These are phyloP conservation scores for Agelas oroides DNA, from an alignment of 37 sponge, comb jelly and placozoan genomes.

Conservation along the genomic window DNA sequence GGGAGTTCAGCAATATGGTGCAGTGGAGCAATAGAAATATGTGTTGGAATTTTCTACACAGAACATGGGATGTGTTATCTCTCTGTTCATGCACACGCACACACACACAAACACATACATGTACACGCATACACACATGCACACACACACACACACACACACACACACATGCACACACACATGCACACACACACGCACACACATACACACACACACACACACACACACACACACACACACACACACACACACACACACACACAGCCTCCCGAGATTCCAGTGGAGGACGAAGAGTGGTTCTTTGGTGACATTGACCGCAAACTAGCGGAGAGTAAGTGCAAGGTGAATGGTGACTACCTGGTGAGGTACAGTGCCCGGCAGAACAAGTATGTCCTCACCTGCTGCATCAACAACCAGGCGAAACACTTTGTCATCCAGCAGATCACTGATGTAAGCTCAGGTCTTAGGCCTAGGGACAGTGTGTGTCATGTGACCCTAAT, in stretches of 20 bases:
- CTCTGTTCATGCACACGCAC: background rate
- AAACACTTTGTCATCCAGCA: conserved; percentile 92
- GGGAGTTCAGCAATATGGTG: no score
- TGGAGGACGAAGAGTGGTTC: conserved; percentile 91
- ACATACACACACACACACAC: conserved; percentile 7
- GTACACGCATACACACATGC: conserved; percentile 17
- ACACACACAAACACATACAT: conserved; percentile 21
- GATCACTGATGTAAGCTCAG: conserved; percentile 57
- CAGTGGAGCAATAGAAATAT: no score
- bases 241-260: background rate
- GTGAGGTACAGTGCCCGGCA: conserved; percentile 74
- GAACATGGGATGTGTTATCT: no score
- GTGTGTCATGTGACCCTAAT: no score
- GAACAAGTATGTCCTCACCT: conserved; percentile 80
- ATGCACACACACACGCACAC: no score
- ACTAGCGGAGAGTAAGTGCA: conserved; percentile 85
- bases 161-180: conserved; percentile 12
- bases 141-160: conserved; percentile 35
- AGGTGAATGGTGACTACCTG: conserved; percentile 88
- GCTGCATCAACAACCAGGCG: conserved; percentile 48
- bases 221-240: conserved; percentile 20
- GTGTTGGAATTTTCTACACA: no score
- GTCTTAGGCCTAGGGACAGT: no score
- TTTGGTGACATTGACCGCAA: conserved; percentile 80
- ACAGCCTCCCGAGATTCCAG: conserved; percentile 61